These are phyloP conservation scores for Chelmon rostratus DNA, from an alignment of 2,797 vertebrate genomes.

Conservation along the genomic window DNA sequence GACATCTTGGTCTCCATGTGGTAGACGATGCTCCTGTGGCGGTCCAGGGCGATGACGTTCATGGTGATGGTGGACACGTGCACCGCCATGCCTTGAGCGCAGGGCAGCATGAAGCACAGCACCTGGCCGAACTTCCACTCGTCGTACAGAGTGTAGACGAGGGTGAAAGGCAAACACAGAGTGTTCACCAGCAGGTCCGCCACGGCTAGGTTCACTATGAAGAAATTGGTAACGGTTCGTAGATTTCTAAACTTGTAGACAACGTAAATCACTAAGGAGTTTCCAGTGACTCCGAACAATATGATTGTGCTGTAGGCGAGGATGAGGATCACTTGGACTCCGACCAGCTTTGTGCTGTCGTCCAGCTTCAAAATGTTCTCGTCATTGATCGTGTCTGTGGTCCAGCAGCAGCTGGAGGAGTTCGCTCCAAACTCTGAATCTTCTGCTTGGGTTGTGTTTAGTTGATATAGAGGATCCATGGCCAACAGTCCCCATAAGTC, in stretches of 20 bases:
- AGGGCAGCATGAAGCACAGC: slow-evolving; percentile 92
- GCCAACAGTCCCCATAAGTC: slow-evolving; percentile 37
- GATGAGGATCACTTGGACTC: slow-evolving; percentile 93
- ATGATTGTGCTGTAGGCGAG: slow-evolving; percentile 96
- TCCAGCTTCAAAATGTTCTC: slow-evolving; percentile 67
- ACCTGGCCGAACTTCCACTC: slow-evolving; percentile 91
- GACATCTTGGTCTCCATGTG: slow-evolving; percentile 96
- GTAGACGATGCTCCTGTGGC: slow-evolving; percentile 93
- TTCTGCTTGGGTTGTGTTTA: slow-evolving; percentile 66
- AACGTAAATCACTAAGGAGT: slow-evolving; percentile 94
- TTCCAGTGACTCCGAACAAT: slow-evolving; percentile 92
- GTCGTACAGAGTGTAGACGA: slow-evolving; percentile 91
- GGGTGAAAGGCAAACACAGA: slow-evolving; percentile 94
- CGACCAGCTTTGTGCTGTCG: slow-evolving; percentile 92
- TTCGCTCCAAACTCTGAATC: slow-evolving; percentile 29
- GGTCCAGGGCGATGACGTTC: slow-evolving; percentile 94
- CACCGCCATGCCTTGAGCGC: slow-evolving; percentile 93
- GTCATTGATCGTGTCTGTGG: background rate
- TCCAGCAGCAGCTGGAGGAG: slow-evolving; percentile 72
- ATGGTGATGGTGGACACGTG: slow-evolving; percentile 96
- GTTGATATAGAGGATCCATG: slow-evolving; percentile 67
- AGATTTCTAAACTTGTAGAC: slow-evolving; percentile 94
- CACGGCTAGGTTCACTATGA: slow-evolving; percentile 95
- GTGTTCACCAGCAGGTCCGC: slow-evolving; percentile 95
- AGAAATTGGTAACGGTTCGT: slow-evolving; percentile 95